Conservation (phyloP, 2,113 vertebrate genomes). For the Sylvicapra grimmia region DNA sequence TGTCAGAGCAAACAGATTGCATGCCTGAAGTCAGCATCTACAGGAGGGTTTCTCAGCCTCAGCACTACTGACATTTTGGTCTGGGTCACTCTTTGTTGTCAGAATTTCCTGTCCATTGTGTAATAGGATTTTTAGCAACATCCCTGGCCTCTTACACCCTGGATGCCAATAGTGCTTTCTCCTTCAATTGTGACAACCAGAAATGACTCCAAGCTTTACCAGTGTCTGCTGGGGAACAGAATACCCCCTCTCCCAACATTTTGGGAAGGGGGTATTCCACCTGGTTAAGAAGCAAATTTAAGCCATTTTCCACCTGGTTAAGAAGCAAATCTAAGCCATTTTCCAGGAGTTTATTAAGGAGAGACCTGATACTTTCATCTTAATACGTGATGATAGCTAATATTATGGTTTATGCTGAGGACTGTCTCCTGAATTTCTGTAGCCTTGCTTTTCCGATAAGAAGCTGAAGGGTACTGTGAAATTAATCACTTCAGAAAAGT, state of each 20-base stretch:
- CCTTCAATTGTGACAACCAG: neutral
- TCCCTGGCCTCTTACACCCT: neutral
- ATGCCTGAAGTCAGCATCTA: neutral
- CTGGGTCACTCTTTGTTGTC: neutral
- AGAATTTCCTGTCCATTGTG: neutral
- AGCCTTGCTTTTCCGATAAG: conserved; percentile 28
- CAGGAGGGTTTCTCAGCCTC: neutral
- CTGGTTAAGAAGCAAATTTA: neutral
- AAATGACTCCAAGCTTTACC: neutral
- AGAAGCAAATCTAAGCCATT: neutral
- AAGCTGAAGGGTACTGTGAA: conserved; percentile 13
- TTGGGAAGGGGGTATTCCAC: too few species aligned
- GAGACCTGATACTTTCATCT: neutral
- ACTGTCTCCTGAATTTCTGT: neutral
- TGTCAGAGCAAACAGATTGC: neutral
- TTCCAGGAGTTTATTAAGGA: neutral
- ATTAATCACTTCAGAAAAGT: neutral
- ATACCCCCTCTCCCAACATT: too few species aligned
- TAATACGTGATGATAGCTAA: neutral
- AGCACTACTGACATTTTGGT: neutral
- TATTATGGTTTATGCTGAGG: neutral
- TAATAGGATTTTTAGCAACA: neutral
- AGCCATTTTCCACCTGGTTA: neutral
- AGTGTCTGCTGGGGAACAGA: neutral
- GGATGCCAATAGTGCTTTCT: neutral